These are phyloP conservation scores for Pimephales promelas DNA, from an alignment of 2,113 vertebrate genomes.

Conservation along the genomic window DNA sequence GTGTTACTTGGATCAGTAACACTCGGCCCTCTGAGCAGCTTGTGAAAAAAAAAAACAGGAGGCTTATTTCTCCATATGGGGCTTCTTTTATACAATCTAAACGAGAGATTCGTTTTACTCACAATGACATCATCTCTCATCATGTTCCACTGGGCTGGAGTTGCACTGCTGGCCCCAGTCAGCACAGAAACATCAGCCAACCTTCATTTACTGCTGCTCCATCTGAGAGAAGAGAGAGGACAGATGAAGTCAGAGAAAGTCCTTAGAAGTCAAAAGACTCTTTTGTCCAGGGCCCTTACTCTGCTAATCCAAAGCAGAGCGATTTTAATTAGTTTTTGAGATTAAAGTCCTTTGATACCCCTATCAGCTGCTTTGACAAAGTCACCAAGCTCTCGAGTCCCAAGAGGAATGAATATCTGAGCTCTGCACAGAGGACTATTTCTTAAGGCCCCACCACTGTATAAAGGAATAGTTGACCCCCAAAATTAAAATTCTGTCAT, in stretches of 20 bases:
- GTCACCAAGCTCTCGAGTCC: constrained; percentile 2
- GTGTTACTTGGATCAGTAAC: constrained; percentile 36
- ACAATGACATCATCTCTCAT: constrained; percentile 56
- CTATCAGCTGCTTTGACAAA: constrained; percentile 37
- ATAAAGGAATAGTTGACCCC: not conserved
- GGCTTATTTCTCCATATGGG: constrained; percentile 32
- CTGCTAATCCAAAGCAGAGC: constrained; percentile 34
- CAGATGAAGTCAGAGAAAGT: constrained; percentile 23
- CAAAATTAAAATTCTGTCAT: not conserved
- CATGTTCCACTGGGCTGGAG: constrained; percentile 7
- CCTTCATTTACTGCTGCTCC: constrained; percentile 33
- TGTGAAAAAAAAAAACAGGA: constrained; percentile 4
- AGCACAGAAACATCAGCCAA: constrained; percentile 32
- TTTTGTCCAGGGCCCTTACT: constrained; percentile 22
- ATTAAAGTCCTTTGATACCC: constrained; percentile 41
- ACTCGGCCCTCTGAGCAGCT: constrained; percentile 13
- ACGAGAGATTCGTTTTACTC: constrained; percentile 13
- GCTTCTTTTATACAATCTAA: constrained; percentile 18
- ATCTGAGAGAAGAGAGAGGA: constrained; percentile 23
- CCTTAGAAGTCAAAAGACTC: constrained; percentile 42
- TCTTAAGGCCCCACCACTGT: not conserved
- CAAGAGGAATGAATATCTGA: constrained; percentile 5
- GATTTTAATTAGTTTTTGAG: constrained; percentile 42
- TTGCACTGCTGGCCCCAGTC: constrained; percentile 25
- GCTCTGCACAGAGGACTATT: not conserved